Evolutionary conservation across 2,888 invertebrate species (phyloP).

Genomic region (Rapana venosa): DNA sequence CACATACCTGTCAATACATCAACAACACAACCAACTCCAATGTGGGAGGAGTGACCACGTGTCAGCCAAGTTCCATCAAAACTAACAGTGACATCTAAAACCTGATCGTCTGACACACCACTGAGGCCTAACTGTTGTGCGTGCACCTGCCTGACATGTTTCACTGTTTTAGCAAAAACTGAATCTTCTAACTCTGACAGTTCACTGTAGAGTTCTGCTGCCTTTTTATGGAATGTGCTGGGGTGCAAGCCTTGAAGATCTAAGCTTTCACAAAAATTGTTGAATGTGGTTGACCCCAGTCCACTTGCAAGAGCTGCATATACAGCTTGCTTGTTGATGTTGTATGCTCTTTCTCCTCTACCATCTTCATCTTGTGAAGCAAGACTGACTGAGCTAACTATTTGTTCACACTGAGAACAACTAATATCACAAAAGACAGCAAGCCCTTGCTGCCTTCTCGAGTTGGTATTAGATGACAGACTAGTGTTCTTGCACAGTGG

Average conservation of each 20-base stretch:
- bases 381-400: background rate
- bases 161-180: background rate
- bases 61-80: background rate
- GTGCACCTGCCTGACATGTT: background rate
- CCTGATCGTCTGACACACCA: background rate
- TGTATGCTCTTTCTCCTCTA: background rate
- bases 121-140: background rate
- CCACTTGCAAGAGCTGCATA: background rate
- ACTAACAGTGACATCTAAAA: background rate
- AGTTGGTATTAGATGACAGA: background rate
- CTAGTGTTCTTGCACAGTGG: background rate
- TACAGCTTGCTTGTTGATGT: background rate
- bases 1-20: background rate
- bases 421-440: background rate
- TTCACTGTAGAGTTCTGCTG: background rate
- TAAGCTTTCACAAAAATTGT: background rate
- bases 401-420: background rate
- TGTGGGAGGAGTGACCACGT: background rate
- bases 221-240: background rate
- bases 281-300: background rate
- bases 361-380: background rate
- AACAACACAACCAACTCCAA: background rate
- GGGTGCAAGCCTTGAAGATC: background rate
- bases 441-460: background rate
- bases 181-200: background rate